These are phyloP conservation scores for Hepsetus odoe DNA, from an alignment of 2,113 vertebrate species.

Conservation along the genomic window DNA sequence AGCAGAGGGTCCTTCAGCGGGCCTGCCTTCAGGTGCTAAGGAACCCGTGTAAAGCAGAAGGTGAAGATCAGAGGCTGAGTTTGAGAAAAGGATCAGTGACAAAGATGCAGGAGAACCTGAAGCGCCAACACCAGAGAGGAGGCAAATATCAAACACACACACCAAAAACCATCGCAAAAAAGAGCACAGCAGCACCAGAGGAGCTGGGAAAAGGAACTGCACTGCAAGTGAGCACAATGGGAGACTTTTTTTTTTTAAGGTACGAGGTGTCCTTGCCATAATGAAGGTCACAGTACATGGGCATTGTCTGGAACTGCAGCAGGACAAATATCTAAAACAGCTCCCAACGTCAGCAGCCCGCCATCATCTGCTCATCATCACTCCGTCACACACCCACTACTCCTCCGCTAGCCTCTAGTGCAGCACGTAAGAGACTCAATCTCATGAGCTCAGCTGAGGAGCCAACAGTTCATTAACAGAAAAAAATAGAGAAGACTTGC, in stretches of 20 bases:
- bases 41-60: neutral
- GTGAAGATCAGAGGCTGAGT: neutral
- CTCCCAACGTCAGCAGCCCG: neutral
- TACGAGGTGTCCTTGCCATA: neutral
- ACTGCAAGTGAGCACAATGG: neutral
- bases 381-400: neutral
- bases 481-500: no score
- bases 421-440: neutral
- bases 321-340: neutral
- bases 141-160: neutral
- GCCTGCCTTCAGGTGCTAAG: slow-evolving; percentile 87
- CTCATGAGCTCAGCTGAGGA: neutral
- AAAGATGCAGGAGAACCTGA: neutral
- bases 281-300: slow-evolving; percentile 14
- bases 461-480: no score
- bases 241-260: neutral
- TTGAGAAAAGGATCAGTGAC: neutral
- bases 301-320: neutral
- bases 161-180: neutral
- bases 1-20: slow-evolving; percentile 93
- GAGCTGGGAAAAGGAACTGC: neutral
- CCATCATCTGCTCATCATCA: neutral
- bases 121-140: neutral
- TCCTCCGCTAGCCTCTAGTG: neutral
- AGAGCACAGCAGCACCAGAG: neutral